These are phyloP conservation scores for Porites lobata DNA, from an alignment of 92 coral and sea anemone genomes.

Conservation along the genomic window DNA sequence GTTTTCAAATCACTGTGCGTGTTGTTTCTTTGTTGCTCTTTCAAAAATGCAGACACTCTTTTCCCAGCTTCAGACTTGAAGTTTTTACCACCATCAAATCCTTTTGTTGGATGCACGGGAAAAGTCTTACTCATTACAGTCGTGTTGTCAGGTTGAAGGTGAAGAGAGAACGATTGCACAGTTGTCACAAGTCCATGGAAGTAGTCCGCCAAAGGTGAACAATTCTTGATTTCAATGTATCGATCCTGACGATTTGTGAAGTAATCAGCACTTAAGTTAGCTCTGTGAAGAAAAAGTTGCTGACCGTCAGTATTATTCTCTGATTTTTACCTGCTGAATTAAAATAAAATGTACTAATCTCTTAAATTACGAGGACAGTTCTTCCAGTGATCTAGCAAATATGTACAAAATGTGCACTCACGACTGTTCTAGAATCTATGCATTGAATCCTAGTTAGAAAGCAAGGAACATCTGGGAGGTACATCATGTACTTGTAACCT, in stretches of 20 bases:
- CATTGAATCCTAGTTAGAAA: no score
- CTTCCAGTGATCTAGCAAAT: no score
- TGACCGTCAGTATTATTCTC: no score
- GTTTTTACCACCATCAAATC: conserved; percentile 61
- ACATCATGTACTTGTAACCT: no score
- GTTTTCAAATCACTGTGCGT: not conserved
- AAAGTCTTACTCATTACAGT: conserved; percentile 67
- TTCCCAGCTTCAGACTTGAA: conserved; percentile 83
- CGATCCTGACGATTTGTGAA: conserved; percentile 99
- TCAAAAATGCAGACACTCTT: conserved; percentile 59
- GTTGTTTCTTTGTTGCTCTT: conserved; percentile 50
- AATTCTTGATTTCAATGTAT: conserved; percentile 85
- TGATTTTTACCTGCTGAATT: no score
- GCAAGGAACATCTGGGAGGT: no score
- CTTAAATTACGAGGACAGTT: no score
- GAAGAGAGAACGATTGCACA: conserved; percentile 84
- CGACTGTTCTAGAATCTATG: no score
- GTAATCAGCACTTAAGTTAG: conserved; percentile 95
- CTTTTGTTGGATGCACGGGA: conserved; percentile 81
- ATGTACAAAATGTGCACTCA: no score
- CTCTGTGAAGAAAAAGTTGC: conserved; percentile 48
- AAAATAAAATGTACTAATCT: no score
- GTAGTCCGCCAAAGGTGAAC: conserved; percentile 90
- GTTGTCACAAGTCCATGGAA: conserved; percentile 90
- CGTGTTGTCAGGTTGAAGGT: conserved; percentile 73